phyloP scores from a whole-genome alignment of 2,797 vertebrate genomes.

The Poeciliopsis gracilis region DNA sequence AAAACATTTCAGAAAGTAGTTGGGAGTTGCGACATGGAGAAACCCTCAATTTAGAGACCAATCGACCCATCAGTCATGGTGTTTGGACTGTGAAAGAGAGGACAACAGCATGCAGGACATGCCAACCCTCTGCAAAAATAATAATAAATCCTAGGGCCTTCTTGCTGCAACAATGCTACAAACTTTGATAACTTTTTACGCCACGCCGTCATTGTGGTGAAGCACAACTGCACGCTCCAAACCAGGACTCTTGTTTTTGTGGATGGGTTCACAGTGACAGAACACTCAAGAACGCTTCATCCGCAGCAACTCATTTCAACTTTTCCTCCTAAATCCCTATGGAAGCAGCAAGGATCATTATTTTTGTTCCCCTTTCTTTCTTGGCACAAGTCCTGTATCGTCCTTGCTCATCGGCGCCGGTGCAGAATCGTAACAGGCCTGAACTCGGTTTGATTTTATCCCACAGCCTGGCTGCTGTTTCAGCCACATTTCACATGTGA shows the following conservation, averaged over 20 bases:
- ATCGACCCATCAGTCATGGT: background rate
- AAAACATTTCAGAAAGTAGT: too few species aligned
- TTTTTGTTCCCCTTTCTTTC: background rate
- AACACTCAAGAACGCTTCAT: background rate
- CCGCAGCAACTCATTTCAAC: background rate
- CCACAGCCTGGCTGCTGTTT: background rate
- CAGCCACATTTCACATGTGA: slow-evolving; percentile 4
- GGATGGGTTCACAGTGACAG: background rate
- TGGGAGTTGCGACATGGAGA: background rate
- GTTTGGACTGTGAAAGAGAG: background rate
- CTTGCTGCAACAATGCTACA: background rate
- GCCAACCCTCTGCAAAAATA: background rate
- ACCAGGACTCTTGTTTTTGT: background rate
- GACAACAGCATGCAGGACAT: background rate
- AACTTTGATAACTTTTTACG: background rate
- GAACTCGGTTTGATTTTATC: slow-evolving; percentile 2
- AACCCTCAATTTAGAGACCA: background rate
- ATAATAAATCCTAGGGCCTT: background rate
- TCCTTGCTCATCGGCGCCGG: background rate
- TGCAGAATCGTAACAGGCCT: background rate
- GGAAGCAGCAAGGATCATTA: background rate
- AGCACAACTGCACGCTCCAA: background rate
- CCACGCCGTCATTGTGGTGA: background rate
- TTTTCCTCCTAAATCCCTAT: background rate
- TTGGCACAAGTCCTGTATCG: background rate